phyloP scores from a whole-genome alignment of 1,140 invertebrate species.

The Pachypeltis micranthus region DNA sequence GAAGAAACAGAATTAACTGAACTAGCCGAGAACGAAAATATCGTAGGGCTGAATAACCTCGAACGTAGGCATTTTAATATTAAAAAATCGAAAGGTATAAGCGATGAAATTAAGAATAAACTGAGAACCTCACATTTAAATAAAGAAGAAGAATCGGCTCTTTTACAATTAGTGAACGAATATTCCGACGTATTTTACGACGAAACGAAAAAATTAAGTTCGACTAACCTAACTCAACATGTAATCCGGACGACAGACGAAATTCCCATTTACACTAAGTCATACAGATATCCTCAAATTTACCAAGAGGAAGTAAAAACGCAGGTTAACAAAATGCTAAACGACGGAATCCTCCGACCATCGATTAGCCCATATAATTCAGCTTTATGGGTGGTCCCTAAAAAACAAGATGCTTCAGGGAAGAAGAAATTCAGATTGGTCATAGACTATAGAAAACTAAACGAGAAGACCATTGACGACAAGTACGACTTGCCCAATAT shows the following conservation, averaged over 20 bases:
- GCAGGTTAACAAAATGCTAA: too few relatives aligned
- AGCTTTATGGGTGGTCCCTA: too few relatives aligned
- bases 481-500: slow-evolving; percentile 39
- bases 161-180: background rate
- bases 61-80: too few relatives aligned
- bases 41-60: too few relatives aligned
- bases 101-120: too few relatives aligned
- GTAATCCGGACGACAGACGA: slow-evolving; percentile 25
- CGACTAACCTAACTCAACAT: slow-evolving; percentile 27
- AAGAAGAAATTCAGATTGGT: slow-evolving; percentile 23
- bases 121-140: too few relatives aligned
- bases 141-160: background rate
- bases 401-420: too few relatives aligned
- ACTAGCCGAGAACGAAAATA: too few relatives aligned
- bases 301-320: slow-evolving; percentile 32
- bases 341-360: too few relatives aligned
- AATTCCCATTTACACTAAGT: slow-evolving; percentile 26
- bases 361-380: slow-evolving; percentile 21
- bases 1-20: too few relatives aligned
- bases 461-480: slow-evolving; percentile 30
- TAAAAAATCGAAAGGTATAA: too few relatives aligned
- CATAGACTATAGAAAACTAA: slow-evolving; percentile 24
- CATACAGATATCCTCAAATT: slow-evolving; percentile 31
- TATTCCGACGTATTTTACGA: slow-evolving; percentile 4
- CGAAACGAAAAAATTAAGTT: background rate